Evolutionary conservation across 2,888 invertebrate species (phyloP).

Genomic region (Tortricodes alternella): DNA sequence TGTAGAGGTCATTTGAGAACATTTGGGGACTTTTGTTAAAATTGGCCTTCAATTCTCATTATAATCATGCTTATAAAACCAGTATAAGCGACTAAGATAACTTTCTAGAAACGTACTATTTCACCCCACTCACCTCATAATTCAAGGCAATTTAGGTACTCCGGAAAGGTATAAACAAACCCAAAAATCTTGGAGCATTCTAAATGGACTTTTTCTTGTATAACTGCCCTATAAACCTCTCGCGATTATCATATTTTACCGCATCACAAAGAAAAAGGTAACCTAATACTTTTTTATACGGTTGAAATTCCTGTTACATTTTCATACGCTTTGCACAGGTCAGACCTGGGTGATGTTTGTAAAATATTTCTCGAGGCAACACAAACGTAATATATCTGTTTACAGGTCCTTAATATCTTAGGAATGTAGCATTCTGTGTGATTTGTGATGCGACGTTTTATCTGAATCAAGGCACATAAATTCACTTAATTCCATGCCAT

Average conservation of each 20-base stretch:
- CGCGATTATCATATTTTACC: constrained; percentile 15
- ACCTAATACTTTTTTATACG: constrained; percentile 1
- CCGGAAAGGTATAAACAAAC: constrained; percentile 24
- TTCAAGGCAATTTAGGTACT: constrained; percentile 14
- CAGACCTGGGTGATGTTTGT: constrained; percentile 2
- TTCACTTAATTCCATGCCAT: too few relatives aligned
- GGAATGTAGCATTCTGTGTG: background rate
- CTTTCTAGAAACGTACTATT: constrained; percentile 1
- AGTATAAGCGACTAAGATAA: background rate
- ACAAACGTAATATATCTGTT: constrained; percentile 2
- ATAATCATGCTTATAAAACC: too few relatives aligned
- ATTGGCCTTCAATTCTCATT: too few relatives aligned
- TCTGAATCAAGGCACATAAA: too few relatives aligned
- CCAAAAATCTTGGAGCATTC: constrained; percentile 15
- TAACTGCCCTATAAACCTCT: constrained; percentile 27
- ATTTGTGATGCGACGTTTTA: background rate
- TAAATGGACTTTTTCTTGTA: constrained; percentile 30
- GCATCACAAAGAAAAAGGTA: background rate
- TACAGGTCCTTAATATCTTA: constrained; percentile 8
- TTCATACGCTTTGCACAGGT: background rate
- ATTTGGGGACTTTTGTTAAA: too few relatives aligned
- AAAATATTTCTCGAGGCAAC: constrained; percentile 15
- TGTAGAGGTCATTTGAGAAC: too few relatives aligned
- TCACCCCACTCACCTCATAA: constrained; percentile 11
- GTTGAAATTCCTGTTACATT: background rate